Evolutionary conservation across 2,113 vertebrate genomes (phyloP).

Genomic region (Coracopsis vasa): DNA sequence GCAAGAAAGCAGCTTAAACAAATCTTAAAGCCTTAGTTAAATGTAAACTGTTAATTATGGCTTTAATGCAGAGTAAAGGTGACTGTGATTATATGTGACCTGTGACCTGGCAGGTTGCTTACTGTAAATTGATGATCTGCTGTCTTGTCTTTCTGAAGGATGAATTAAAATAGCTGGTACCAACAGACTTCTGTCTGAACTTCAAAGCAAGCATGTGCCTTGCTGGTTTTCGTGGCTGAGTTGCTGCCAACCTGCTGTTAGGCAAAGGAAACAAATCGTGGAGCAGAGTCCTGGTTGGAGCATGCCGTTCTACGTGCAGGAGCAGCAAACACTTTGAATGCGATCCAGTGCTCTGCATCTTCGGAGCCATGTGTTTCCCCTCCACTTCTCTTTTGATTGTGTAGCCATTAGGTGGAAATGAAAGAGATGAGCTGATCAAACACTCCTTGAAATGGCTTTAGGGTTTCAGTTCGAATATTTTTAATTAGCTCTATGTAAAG

Average conservation of each 20-base stretch:
- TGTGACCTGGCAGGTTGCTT: neutral
- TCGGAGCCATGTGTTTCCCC: neutral
- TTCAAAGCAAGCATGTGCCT: neutral
- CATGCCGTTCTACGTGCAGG: neutral
- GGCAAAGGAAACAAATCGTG: neutral
- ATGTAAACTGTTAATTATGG: neutral
- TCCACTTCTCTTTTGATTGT: neutral
- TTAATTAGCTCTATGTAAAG: slow-evolving; percentile 27
- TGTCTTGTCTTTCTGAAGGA: neutral
- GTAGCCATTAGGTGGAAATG: slow-evolving; percentile 19
- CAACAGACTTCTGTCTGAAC: neutral
- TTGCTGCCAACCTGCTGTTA: neutral
- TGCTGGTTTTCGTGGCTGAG: neutral
- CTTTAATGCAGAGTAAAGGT: neutral
- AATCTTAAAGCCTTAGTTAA: neutral
- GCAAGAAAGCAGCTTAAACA: neutral
- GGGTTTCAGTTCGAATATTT: slow-evolving; percentile 17
- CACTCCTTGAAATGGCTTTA: slow-evolving; percentile 22
- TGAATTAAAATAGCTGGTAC: neutral
- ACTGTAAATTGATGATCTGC: neutral
- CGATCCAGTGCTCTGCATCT: neutral
- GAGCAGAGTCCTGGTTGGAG: neutral
- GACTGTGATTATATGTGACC: neutral
- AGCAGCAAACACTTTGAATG: neutral
- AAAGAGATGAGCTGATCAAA: slow-evolving; percentile 44